Evolutionary conservation across 2,888 invertebrate genomes (phyloP).

Genomic region (Clitarchus hookeri): DNA sequence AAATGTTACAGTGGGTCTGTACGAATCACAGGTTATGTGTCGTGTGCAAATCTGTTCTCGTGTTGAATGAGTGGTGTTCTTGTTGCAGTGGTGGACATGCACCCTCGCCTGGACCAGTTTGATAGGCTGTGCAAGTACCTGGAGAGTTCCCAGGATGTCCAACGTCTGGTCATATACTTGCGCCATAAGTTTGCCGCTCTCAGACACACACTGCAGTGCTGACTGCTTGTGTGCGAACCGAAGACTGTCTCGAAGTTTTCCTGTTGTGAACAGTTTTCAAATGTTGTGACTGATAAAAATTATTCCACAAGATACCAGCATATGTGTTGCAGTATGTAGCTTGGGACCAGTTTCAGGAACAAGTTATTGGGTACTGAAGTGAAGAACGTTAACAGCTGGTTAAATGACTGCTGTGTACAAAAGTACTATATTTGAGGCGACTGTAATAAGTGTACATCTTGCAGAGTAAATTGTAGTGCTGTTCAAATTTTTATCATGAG

Average conservation of each 20-base stretch:
- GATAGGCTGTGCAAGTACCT: constrained; percentile 12
- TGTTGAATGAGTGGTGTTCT: too few species aligned
- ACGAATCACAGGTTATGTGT: too few species aligned
- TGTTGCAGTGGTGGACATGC: constrained; percentile 24
- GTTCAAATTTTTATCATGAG: too few species aligned
- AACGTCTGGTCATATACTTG: not conserved
- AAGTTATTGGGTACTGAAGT: not conserved
- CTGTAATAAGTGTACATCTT: too few species aligned
- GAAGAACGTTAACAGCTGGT: too few species aligned
- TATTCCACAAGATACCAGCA: not conserved
- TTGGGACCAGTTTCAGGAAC: not conserved
- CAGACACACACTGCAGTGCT: not conserved
- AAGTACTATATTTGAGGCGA: too few species aligned
- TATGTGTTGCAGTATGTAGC: not conserved
- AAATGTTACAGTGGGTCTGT: too few species aligned
- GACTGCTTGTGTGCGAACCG: not conserved
- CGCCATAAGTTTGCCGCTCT: not conserved
- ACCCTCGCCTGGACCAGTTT: not conserved
- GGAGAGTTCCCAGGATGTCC: constrained; percentile 23
- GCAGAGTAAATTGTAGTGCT: too few species aligned
- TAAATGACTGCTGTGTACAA: too few species aligned
- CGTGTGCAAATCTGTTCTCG: too few species aligned
- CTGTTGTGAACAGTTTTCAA: not conserved
- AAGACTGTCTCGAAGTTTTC: not conserved
- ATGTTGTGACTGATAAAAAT: not conserved